Conservation (phyloP, 2,888 invertebrate species). For the Tolmerus cingulatus region DNA sequence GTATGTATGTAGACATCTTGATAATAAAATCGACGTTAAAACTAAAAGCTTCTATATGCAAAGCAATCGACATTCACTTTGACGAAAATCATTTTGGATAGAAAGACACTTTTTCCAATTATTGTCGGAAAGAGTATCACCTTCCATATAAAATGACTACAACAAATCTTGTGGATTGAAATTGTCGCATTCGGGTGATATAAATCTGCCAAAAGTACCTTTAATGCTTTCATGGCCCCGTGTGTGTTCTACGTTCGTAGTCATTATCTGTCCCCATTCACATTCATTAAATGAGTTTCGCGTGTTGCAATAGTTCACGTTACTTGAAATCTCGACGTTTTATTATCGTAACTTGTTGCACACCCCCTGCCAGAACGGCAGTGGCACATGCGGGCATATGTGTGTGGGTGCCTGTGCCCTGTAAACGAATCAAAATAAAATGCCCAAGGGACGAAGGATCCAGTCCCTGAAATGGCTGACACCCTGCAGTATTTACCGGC, state of each 20-base stretch:
- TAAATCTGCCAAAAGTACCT: not conserved
- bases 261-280: not conserved
- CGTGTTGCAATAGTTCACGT: not conserved
- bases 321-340: not conserved
- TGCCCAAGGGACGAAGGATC: not conserved
- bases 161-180: not conserved
- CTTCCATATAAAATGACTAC: not conserved
- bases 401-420: not conserved
- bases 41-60: too few relatives aligned
- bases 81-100: too few relatives aligned
- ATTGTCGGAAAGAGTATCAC: too few relatives aligned
- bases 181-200: not conserved
- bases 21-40: too few relatives aligned
- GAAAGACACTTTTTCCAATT: too few relatives aligned
- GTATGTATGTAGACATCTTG: too few relatives aligned
- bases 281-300: not conserved
- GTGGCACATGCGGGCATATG: not conserved
- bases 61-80: too few relatives aligned
- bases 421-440: not conserved
- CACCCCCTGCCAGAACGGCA: not conserved
- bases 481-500: not conserved
- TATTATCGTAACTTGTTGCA: not conserved
- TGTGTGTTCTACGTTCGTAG: not conserved
- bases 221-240: not conserved
- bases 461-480: not conserved